Base-by-base conservation (phyloP, 2,113 vertebrate species). In the Callipepla californica region DNA sequence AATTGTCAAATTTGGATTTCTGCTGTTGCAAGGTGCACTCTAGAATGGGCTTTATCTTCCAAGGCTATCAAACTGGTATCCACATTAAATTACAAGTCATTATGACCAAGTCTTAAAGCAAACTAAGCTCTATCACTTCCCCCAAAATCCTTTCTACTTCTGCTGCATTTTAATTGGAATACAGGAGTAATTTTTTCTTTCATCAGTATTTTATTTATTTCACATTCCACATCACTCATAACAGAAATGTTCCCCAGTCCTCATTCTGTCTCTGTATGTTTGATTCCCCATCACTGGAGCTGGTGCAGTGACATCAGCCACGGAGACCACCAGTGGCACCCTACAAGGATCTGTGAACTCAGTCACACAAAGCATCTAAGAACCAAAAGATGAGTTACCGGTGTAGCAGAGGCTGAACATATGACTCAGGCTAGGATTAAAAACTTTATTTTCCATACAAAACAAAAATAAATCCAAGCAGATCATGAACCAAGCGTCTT, bases 361-460 rank as follows among this genome's bases (percentile, higher is more conserved):
- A 1, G 0, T 30, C 38, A 19, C 25, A 73, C 45, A 66, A 86
- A 61, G 26, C 55, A 75, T 15, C 58, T 76, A 50, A 42, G 38
- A 85, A 76, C 45, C 30, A 38, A 61, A 65, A 83, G 38, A 89
- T 22, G 58, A 88, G 28, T 70, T 48, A 68, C 40, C 61, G 80
- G 53, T 6, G 87, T 70, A 96, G 85, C 30, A 87, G 23, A 84
- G 45, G 86, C n/a, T 83, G 55, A 80, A 91, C 11, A 22, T 87
- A 59, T 30, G 55, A 85, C 48, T 51, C 38, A 40, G 28, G 30
- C 66, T 93, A 88, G 85, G 87, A 86, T 94, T 94, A 94, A 94
- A 96, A 95, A 95, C 59, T 97, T 97, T 97, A 97, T 97, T 97
- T 93, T 97, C 95, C 78, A 95, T 96, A 96, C 87, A 96, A 97